A percentile compares a stretch with the other conserved stretches of the same genome.
phyloP scores from a whole-genome alignment of 35 echinoderm and acorn worm genomes.

The Diadema setosum region DNA sequence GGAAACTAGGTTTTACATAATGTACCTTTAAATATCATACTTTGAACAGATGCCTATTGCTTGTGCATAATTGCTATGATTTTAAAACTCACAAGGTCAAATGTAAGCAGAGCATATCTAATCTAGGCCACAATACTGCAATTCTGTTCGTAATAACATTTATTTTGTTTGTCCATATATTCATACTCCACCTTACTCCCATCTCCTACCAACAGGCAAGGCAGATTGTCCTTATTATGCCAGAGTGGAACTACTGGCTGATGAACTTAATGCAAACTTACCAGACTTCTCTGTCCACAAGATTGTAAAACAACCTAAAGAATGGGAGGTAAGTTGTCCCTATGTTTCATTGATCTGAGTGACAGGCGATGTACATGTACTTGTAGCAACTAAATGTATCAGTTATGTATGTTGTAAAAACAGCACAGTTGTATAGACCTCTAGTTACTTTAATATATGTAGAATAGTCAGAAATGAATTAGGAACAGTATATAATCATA shows the following conservation, averaged over 20 bases:
- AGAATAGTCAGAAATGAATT: too few relatives aligned
- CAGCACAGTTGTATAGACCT: too few relatives aligned
- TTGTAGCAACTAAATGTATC: too few relatives aligned
- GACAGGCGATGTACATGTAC: too few relatives aligned
- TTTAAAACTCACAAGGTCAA: not conserved
- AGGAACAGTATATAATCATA: too few relatives aligned
- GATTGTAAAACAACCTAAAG: constrained; percentile 89
- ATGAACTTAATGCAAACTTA: constrained; percentile 82
- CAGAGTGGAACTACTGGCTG: constrained; percentile 84
- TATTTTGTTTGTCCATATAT: not conserved
- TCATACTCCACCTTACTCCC: not conserved
- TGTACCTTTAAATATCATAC: too few relatives aligned
- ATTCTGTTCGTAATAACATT: not conserved
- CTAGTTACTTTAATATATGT: too few relatives aligned
- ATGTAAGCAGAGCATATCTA: not conserved
- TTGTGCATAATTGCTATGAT: not conserved
- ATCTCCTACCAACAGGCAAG: constrained; percentile 12
- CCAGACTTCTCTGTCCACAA: constrained; percentile 90
- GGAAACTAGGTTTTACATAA: too few relatives aligned
- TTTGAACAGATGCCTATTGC: too few relatives aligned
- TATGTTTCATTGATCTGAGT: too few relatives aligned
- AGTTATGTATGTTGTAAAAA: too few relatives aligned
- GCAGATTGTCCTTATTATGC: constrained; percentile 96
- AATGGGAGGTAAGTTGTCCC: constrained; percentile 99
- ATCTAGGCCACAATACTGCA: not conserved